phyloP scores from a whole-genome alignment of 2,113 vertebrate genomes.

The Peucedramus taeniatus region DNA sequence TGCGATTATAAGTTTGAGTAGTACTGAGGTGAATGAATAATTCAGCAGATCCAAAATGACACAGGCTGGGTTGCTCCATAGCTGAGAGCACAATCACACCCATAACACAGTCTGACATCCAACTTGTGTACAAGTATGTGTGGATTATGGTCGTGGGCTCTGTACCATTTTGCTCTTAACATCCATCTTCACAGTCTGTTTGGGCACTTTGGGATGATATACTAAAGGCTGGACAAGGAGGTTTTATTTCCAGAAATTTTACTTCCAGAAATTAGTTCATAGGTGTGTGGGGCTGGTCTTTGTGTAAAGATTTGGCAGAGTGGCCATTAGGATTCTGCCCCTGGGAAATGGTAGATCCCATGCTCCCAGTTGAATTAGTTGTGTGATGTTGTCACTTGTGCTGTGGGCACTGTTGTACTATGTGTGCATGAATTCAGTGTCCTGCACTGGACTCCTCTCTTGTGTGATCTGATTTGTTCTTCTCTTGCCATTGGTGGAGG shows the following conservation, averaged over 20 bases:
- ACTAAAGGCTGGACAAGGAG: not conserved
- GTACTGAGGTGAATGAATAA: not conserved
- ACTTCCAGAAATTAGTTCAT: not conserved
- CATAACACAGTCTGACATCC: slow-evolving; percentile 17
- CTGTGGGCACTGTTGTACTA: no score
- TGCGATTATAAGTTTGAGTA: not conserved
- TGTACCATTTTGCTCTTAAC: not conserved
- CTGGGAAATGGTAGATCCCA: not conserved
- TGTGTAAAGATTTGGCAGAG: not conserved
- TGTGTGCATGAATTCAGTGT: not conserved
- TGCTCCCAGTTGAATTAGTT: rapidly evolving
- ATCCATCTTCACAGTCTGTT: not conserved
- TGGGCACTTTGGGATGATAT: not conserved
- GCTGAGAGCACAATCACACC: not conserved
- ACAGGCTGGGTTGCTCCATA: not conserved
- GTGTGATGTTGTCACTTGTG: not conserved
- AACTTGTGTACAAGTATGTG: not conserved
- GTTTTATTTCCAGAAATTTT: not conserved
- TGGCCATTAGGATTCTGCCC: not conserved
- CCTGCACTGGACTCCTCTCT: not conserved
- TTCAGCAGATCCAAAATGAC: not conserved
- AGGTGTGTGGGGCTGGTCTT: not conserved
- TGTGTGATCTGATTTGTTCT: not conserved
- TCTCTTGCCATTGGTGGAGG: not conserved
- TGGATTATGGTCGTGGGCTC: not conserved